Evolutionary conservation across 2,888 invertebrate genomes (phyloP).

Genomic region (Cerastis rubricosa): DNA sequence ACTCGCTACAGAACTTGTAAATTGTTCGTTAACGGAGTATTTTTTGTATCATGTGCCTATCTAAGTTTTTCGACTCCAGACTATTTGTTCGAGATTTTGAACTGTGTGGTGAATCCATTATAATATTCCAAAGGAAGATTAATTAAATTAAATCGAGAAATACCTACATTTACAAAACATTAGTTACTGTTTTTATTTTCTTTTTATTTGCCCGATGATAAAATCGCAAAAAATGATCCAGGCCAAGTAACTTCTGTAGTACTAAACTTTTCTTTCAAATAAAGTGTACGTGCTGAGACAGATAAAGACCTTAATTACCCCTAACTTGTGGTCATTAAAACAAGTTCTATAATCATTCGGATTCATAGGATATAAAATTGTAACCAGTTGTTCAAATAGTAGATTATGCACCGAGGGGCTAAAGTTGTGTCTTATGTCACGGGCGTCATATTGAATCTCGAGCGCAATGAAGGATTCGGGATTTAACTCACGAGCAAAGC

Average conservation of each 20-base stretch:
- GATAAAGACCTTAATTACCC: slow-evolving; percentile 15
- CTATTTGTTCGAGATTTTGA: slow-evolving; percentile 41
- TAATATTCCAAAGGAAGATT: slow-evolving; percentile 6
- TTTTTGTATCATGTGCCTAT: slow-evolving; percentile 64
- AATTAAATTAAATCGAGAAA: slow-evolving; percentile 6
- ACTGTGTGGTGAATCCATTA: slow-evolving; percentile 33
- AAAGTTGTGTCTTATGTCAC: too few species aligned
- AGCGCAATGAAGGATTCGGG: too few species aligned
- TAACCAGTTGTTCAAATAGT: neutral
- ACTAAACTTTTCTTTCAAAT: slow-evolving; percentile 17
- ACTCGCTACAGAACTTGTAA: slow-evolving; percentile 69
- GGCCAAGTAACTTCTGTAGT: neutral
- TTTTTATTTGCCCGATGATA: neutral
- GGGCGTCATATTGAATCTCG: too few species aligned
- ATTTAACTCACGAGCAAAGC: too few species aligned
- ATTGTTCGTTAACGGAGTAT: slow-evolving; percentile 75
- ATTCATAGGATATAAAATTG: slow-evolving; percentile 1
- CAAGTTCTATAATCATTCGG: neutral
- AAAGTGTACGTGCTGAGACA: slow-evolving; percentile 12
- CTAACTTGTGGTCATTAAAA: slow-evolving; percentile 3
- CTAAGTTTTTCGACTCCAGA: slow-evolving; percentile 66
- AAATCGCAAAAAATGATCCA: slow-evolving; percentile 1
- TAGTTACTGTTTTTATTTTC: neutral
- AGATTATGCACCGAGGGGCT: too few species aligned
- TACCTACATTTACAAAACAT: slow-evolving; percentile 21